phyloP scores from a whole-genome alignment of 2,797 vertebrate species.

The Diceros bicornis region DNA sequence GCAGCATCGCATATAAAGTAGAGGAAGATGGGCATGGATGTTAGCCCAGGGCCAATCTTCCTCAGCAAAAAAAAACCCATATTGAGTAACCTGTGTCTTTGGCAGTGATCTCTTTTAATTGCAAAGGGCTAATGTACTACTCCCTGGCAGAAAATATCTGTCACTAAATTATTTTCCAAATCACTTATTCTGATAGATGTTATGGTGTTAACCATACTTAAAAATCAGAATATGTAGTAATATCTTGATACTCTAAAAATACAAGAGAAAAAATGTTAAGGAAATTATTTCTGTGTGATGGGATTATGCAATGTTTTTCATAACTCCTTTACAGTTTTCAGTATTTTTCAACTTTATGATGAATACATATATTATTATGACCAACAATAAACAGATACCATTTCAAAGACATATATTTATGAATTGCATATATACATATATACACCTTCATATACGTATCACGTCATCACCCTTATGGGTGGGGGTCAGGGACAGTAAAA shows the following conservation, averaged over 20 bases:
- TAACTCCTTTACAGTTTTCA: not conserved
- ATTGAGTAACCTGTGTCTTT: not conserved
- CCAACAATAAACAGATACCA: not conserved
- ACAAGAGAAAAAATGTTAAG: not conserved
- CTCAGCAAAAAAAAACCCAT: not conserved
- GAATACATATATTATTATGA: not conserved
- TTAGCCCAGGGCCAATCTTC: too few species aligned
- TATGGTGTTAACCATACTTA: not conserved
- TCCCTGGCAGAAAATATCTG: not conserved
- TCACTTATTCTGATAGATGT: not conserved
- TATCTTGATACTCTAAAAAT: not conserved
- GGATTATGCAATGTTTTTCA: not conserved
- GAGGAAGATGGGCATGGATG: too few species aligned
- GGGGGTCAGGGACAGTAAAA: not conserved
- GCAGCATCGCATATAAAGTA: too few species aligned
- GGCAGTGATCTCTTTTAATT: not conserved
- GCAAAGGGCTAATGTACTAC: not conserved
- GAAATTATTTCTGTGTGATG: not conserved
- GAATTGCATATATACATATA: not conserved
- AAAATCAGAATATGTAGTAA: not conserved
- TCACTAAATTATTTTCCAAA: not conserved
- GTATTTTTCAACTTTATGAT: not conserved
- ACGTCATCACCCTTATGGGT: not conserved
- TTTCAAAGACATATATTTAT: not conserved
- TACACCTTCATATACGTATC: not conserved